Evolutionary conservation across 2,888 invertebrate species (phyloP).

Genomic region (Polymixis flavicincta): DNA sequence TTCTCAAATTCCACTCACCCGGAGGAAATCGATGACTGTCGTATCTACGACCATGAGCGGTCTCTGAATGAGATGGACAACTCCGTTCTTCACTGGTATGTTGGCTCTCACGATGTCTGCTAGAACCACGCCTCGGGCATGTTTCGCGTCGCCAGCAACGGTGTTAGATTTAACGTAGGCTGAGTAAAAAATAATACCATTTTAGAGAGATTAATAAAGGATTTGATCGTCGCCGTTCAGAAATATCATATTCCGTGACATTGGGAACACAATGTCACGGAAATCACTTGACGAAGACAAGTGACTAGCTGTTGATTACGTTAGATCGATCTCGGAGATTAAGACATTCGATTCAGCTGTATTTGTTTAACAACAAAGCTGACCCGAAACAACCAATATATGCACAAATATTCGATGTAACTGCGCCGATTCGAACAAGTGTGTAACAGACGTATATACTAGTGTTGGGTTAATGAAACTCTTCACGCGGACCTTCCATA

Average conservation of each 20-base stretch:
- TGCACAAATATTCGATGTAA: too few species aligned
- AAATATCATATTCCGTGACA: background rate
- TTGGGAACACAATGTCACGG: background rate
- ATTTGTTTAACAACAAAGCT: too few species aligned
- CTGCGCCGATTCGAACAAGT: too few species aligned
- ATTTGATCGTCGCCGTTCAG: background rate
- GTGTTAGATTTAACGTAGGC: slow-evolving; percentile 97
- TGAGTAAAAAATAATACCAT: slow-evolving; percentile 73
- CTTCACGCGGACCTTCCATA: background rate
- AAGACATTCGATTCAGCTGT: too few species aligned
- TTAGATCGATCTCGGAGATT: background rate
- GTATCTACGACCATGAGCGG: slow-evolving; percentile 98
- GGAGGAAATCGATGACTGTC: slow-evolving; percentile 95
- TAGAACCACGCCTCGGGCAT: slow-evolving; percentile 95
- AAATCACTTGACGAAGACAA: too few species aligned
- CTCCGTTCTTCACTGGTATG: slow-evolving; percentile 97
- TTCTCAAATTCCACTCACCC: slow-evolving; percentile 89
- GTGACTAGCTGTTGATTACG: background rate
- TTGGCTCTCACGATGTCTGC: slow-evolving; percentile 97
- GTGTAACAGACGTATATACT: background rate
- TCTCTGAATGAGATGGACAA: slow-evolving; percentile 97
- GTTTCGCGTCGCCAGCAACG: slow-evolving; percentile 93
- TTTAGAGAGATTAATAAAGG: background rate
- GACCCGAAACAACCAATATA: too few species aligned
- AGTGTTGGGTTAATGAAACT: background rate